These are phyloP conservation scores for Crocallis elinguaria DNA, from an alignment of 2,888 invertebrate genomes.

Conservation along the genomic window DNA sequence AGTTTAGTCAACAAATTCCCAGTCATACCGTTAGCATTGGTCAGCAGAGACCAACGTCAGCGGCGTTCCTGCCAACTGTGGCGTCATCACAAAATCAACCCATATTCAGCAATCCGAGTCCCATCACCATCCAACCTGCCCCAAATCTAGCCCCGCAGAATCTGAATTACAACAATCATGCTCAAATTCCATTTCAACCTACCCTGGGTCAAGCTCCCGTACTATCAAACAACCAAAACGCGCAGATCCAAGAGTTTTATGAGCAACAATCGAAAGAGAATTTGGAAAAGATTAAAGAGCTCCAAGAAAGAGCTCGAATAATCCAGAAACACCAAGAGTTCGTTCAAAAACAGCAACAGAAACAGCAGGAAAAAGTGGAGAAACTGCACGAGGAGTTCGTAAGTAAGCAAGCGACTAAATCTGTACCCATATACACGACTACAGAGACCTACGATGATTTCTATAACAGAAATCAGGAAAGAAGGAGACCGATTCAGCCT, in stretches of 20 bases:
- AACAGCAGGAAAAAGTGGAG: slow-evolving; percentile 90
- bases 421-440: slow-evolving; percentile 78
- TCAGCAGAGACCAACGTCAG: slow-evolving; percentile 70
- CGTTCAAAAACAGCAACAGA: slow-evolving; percentile 91
- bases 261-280: slow-evolving; percentile 87
- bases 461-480: slow-evolving; percentile 68
- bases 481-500: slow-evolving; percentile 82
- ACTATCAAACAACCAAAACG: slow-evolving; percentile 78
- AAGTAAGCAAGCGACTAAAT: slow-evolving; percentile 88
- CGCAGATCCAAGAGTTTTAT: slow-evolving; percentile 83
- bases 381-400: slow-evolving; percentile 89
- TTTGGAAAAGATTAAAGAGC: slow-evolving; percentile 86
- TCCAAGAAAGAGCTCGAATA: slow-evolving; percentile 88
- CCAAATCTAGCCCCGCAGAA: slow-evolving; percentile 75
- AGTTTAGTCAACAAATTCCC: slow-evolving; percentile 50
- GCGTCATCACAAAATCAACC: slow-evolving; percentile 60
- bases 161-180: slow-evolving; percentile 50
- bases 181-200: slow-evolving; percentile 70
- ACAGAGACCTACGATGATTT: slow-evolving; percentile 78
- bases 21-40: slow-evolving; percentile 63
- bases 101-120: slow-evolving; percentile 67
- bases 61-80: slow-evolving; percentile 71
- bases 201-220: slow-evolving; percentile 70
- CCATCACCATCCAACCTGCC: slow-evolving; percentile 77
- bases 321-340: slow-evolving; percentile 91